A percentile compares a stretch with the other conserved stretches of the same genome.
Evolutionary conservation across 2,797 vertebrate species (phyloP).

Genomic region (Xyrichtys novacula): DNA sequence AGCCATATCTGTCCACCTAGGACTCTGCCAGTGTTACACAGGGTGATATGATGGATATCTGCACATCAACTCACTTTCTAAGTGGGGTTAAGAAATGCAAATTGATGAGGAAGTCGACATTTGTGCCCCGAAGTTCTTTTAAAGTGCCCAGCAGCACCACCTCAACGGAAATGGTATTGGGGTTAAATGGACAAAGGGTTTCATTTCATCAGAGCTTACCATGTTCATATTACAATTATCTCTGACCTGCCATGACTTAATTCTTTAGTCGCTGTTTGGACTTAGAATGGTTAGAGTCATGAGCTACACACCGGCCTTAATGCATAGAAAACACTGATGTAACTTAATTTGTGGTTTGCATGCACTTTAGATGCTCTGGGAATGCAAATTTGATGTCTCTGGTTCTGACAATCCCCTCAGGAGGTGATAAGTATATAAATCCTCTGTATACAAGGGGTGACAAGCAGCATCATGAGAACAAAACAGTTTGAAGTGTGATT

Average conservation of each 20-base stretch:
- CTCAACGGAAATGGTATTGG: no score
- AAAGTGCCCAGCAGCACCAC: no score
- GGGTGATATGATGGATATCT: background rate
- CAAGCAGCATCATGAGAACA: constrained; percentile 45
- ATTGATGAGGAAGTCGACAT: no score
- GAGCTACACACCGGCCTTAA: background rate
- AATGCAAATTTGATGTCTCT: background rate
- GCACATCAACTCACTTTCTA: no score
- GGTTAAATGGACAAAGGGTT: no score
- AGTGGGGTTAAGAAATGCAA: no score
- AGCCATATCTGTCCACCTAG: background rate
- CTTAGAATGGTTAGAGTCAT: constrained; percentile 10
- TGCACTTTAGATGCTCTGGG: background rate
- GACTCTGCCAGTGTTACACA: background rate
- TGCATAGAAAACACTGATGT: background rate
- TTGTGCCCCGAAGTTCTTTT: no score
- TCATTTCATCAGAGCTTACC: no score
- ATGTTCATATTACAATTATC: no score
- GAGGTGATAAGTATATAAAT: constrained; percentile 41
- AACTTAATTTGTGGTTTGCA: background rate
- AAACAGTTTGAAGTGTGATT: constrained; percentile 55
- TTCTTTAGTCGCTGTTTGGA: no score
- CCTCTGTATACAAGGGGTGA: constrained; percentile 37
- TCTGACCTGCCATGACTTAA: no score
- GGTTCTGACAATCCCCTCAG: constrained; percentile 28